These are phyloP conservation scores for Cebidichthys violaceus DNA, from an alignment of 2,113 vertebrate species.

Conservation along the genomic window DNA sequence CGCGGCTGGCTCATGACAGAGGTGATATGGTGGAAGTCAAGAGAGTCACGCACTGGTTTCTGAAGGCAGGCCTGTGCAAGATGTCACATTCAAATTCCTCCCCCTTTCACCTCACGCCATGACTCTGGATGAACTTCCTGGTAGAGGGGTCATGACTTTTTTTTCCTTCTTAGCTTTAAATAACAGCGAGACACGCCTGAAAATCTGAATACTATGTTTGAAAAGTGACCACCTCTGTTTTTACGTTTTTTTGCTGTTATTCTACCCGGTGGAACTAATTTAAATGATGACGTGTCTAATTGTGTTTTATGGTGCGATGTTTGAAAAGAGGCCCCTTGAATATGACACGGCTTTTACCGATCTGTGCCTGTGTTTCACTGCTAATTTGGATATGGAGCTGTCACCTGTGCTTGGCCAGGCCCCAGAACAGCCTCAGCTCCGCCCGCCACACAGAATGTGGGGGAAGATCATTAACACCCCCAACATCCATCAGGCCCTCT, in stretches of 20 bases:
- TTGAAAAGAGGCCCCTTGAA: constrained; percentile 2
- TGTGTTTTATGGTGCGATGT: constrained; percentile 20
- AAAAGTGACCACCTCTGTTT: constrained; percentile 2
- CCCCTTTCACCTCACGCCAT: constrained; percentile 29
- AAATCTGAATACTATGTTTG: constrained; percentile 15
- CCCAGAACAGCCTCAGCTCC: constrained; percentile 45
- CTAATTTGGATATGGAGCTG: constrained; percentile 17
- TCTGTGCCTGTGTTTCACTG: background rate
- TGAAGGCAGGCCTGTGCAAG: constrained; percentile 63
- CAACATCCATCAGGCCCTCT: constrained; percentile 49
- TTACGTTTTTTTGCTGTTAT: constrained; percentile 7
- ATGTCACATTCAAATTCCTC: constrained; percentile 52
- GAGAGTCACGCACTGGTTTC: constrained; percentile 57
- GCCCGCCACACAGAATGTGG: constrained; percentile 53
- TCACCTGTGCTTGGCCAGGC: constrained; percentile 63
- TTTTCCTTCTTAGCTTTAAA: background rate
- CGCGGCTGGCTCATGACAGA: constrained; percentile 32
- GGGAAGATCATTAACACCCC: constrained; percentile 64
- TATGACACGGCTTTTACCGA: background rate
- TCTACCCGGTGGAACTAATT: constrained; percentile 10
- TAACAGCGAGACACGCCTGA: constrained; percentile 4
- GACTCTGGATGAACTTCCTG: constrained; percentile 57
- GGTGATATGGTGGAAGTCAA: constrained; percentile 57
- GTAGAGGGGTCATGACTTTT: constrained; percentile 2
- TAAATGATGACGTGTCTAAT: constrained; percentile 21